Evolutionary conservation across 2,888 invertebrate species (phyloP), one percentile per base, ranked within the genome.

Genomic region (Hofmannophila pseudospretella): DNA sequence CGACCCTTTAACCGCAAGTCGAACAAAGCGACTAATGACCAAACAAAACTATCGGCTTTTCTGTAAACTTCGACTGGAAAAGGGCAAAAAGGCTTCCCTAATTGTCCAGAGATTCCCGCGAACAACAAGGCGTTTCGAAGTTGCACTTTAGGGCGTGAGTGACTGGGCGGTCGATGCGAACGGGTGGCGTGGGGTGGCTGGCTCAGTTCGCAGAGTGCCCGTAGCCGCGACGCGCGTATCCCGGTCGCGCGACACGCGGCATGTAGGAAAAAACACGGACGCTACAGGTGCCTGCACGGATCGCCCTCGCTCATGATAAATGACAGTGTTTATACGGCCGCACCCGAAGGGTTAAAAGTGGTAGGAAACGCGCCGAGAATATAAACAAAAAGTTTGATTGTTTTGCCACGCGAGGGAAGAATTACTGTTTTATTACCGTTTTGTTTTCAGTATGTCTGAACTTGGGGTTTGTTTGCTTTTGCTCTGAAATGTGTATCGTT

Each of bases 261-360:
- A 34, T 31, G 19, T 39, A 22, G 37, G 27, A 10, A 65, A 69
- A 63, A 59, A 57, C 51, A 47, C 54, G 49, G 54, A 67, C 57
- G 68, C 79, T 63, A 78, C 77, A 78, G 77, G 77, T 78, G 78
- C 70, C 58, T 42, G 45, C 41, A 25, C 25, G 7, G 11, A 33
- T 16, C 58, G 50, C 60, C 25, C 25, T 27, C 58, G 50, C 59
- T 5, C 27, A 70, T 73, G 62, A 70, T 70, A 74, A 67, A 72
- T 73, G 60, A 59, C 62, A 62, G 70, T 73, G 65, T 66, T 67
- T 60, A 64, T 65, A 58, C 56, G 50, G 55, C 58, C 58, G 52
- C 50, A 60, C 50, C 54, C 54, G 51, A 59, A 58, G 51, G 56
- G 57, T 64, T 67, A 11, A 27, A 27, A 67, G 62, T 58, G 64